Conservation (phyloP, 2,888 invertebrate species). For the Schizotus pectinicornis region DNA sequence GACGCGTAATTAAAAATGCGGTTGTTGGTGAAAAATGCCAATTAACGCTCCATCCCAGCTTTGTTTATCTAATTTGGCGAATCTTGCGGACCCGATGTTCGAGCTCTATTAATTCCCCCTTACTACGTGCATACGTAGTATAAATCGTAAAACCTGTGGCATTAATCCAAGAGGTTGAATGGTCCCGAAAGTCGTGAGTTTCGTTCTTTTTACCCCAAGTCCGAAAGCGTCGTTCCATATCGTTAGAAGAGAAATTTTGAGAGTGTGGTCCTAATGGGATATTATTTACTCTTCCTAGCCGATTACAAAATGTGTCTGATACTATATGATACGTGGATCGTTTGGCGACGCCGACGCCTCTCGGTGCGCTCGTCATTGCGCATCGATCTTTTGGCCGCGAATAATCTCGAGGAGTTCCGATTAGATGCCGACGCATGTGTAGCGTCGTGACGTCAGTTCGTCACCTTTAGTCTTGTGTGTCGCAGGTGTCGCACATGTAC, state of each 20-base stretch:
- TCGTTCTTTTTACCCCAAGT: background rate
- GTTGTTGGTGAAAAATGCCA: no score
- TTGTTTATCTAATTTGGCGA: no score
- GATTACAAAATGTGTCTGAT: constrained; percentile 14
- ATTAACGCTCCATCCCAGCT: no score
- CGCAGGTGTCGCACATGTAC: constrained; percentile 30
- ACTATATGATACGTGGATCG: constrained; percentile 27
- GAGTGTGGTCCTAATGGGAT: background rate
- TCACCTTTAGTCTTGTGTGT: constrained; percentile 35
- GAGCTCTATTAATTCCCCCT: no score
- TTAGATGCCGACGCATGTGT: constrained; percentile 29
- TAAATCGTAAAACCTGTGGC: background rate
- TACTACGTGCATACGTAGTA: no score
- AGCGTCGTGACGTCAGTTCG: constrained; percentile 37
- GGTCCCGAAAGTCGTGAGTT: no score
- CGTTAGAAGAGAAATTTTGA: background rate
- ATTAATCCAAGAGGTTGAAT: background rate
- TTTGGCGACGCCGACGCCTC: constrained; percentile 33
- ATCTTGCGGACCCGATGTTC: no score
- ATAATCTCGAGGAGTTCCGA: constrained; percentile 39
- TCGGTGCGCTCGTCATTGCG: constrained; percentile 42
- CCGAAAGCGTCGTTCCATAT: background rate
- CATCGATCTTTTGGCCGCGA: constrained; percentile 46
- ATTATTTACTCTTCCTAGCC: background rate
- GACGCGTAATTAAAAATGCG: no score